phyloP scores from a whole-genome alignment of 2,888 invertebrate genomes.

The Rutpela maculata region DNA sequence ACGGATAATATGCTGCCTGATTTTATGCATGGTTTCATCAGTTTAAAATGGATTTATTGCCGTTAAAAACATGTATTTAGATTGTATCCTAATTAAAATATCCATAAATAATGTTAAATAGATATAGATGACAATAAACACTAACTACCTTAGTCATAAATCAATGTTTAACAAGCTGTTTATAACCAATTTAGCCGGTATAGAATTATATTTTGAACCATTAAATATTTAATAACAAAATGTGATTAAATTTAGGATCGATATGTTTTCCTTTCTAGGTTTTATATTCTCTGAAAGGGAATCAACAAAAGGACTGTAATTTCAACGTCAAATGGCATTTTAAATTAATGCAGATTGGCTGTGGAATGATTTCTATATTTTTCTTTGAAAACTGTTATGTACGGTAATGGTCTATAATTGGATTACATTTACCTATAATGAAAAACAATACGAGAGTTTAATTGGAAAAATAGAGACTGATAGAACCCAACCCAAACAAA shows the following conservation, averaged over 20 bases:
- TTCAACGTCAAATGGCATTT: constrained; percentile 13
- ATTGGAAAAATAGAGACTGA: not conserved
- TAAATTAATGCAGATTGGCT: not conserved
- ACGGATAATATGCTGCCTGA: not conserved
- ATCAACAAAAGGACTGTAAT: constrained; percentile 8
- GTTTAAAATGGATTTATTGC: not conserved
- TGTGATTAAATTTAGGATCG: constrained; percentile 17
- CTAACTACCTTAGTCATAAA: constrained; percentile 32
- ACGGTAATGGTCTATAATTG: not conserved
- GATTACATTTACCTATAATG: not conserved
- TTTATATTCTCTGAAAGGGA: not conserved
- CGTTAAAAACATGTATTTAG: not conserved
- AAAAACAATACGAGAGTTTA: not conserved
- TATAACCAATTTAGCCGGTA: constrained; percentile 23
- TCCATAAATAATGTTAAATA: constrained; percentile 35
- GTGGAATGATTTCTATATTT: not conserved
- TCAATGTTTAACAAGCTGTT: constrained; percentile 40
- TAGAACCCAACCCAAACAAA: no score
- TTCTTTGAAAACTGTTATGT: not conserved
- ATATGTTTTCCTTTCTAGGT: constrained; percentile 22
- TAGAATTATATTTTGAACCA: constrained; percentile 22
- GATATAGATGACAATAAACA: constrained; percentile 33
- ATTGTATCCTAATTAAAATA: constrained; percentile 33
- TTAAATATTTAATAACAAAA: constrained; percentile 35
- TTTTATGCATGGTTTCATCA: not conserved